Evolutionary conservation across 2,888 invertebrate species (phyloP).

Genomic region (Parnassius glacialis): DNA sequence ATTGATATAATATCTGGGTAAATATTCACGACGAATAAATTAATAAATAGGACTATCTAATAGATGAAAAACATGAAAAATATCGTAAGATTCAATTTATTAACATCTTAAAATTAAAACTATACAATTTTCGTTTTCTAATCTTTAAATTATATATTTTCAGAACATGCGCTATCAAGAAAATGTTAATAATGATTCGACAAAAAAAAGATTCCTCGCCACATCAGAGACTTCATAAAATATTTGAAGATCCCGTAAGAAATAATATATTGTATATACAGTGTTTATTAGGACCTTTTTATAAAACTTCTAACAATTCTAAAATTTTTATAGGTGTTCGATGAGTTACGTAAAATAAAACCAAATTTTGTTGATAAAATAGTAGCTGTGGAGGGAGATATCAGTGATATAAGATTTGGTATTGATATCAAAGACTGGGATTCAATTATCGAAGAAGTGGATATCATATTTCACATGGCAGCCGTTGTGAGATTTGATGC

Average conservation of each 20-base stretch:
- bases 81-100: neutral
- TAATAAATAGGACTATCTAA: too few relatives aligned
- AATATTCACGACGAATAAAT: too few relatives aligned
- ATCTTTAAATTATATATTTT: neutral
- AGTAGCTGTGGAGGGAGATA: slow-evolving; percentile 18
- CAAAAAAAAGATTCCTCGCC: slow-evolving; percentile 16
- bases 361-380: slow-evolving; percentile 18
- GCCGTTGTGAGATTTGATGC: slow-evolving; percentile 20
- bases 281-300: neutral
- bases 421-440: slow-evolving; percentile 12
- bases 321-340: slow-evolving; percentile 15
- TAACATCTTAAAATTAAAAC: neutral
- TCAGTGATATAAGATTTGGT: slow-evolving; percentile 14
- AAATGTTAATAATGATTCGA: slow-evolving; percentile 20
- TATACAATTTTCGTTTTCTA: too few relatives aligned
- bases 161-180: slow-evolving; percentile 21
- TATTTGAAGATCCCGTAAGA: slow-evolving; percentile 21
- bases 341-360: slow-evolving; percentile 7
- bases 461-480: slow-evolving; percentile 23
- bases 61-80: too few relatives aligned
- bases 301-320: neutral
- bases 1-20: too few relatives aligned
- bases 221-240: slow-evolving; percentile 6
- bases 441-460: slow-evolving; percentile 11
- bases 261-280: neutral